Evolutionary conservation across 2,888 invertebrate species (phyloP), one percentile per base, ranked within the genome.

Genomic region (Andrena minutula): DNA sequence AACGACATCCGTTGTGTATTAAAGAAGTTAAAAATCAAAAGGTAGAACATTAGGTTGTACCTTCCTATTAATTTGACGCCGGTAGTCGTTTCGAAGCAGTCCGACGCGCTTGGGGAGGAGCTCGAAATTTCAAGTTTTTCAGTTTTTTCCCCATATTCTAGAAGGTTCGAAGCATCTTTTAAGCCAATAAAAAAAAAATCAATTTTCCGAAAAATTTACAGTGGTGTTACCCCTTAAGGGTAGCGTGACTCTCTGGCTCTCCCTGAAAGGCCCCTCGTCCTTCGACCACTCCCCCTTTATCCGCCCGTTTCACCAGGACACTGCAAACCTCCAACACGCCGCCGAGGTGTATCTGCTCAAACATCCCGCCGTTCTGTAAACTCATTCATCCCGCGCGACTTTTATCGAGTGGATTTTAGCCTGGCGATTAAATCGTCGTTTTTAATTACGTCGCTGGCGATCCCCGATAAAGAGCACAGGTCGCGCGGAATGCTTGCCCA

Each of bases 271-370:
- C 35, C 35, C 35, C 49, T 35, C 66, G 64, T 20, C 49, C 35
- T 61, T 51, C 28, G 41, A 12, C 53, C 23, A 8, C 53, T 23
- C 47, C 47, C 66, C 64, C 58, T 47, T 53, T 58, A 26, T 51
- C 47, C 53, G 53, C 53, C 30, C 47, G 65, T 71, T 61, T 61
- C 58, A 58, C 65, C 63, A 23, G 58, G 47, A 35, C 23, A 10
- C 53, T 58, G 41, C 47, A 20, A 49, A 64, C 30, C 30, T 41
- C 64, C 41, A 10, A 12, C 51, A 51, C 26, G 26, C 58, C n/a
- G 61, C 69, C 75, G 65, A 41, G 49, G n/a, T 30, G 28, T 63
- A 35, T 28, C 78, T 20, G 58, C 53, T 61, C 60, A 61, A 75
- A 79, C 73, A 68, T 63, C 56, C 51, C 30, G 30, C 30, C 23